Percentiles rank a stretch among this genome's conserved stretches.
These are phyloP conservation scores for Pholis gunnellus DNA, from an alignment of 2,113 vertebrate genomes.

Conservation along the genomic window DNA sequence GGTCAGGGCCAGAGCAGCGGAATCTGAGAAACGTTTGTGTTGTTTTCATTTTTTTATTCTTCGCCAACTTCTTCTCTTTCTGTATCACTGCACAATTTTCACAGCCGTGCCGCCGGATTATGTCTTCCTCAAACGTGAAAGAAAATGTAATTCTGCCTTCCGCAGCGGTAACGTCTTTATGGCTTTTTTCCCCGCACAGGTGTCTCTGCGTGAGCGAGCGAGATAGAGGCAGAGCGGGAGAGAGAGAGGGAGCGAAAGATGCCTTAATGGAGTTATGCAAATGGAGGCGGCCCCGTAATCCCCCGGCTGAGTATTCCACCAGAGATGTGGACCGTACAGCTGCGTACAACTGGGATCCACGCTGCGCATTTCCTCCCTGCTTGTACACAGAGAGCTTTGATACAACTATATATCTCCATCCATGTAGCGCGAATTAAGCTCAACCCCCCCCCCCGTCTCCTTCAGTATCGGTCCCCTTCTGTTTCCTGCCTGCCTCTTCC, in stretches of 20 bases:
- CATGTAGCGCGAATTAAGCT: conserved; percentile 60
- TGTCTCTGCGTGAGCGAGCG: conserved; percentile 65
- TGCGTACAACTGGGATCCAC: conserved; percentile 60
- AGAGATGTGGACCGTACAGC: conserved; percentile 70
- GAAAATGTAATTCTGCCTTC: conserved; percentile 72
- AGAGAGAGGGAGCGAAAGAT: conserved; percentile 39
- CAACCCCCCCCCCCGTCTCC: conserved; percentile 14
- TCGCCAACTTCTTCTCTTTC: conserved; percentile 34
- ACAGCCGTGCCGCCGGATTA: conserved; percentile 72
- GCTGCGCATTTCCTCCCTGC: conserved; percentile 33
- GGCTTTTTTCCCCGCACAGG: conserved; percentile 73
- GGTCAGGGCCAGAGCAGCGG: conserved; percentile 1
- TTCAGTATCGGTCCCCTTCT: conserved; percentile 47
- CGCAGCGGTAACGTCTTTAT: conserved; percentile 66
- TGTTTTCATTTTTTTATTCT: not conserved
- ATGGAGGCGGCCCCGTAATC: conserved; percentile 73
- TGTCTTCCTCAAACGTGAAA: conserved; percentile 64
- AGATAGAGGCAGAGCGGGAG: conserved; percentile 41
- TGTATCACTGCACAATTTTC: conserved; percentile 68
- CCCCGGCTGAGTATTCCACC: conserved; percentile 72
- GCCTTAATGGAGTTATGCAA: conserved; percentile 81
- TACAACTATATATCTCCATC: conserved; percentile 46
- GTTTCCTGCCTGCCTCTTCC: conserved; percentile 25
- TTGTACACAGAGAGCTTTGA: conserved; percentile 51
- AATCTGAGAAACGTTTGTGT: not conserved